A percentile compares a stretch with the other conserved stretches of the same genome.
Evolutionary conservation across 2,888 invertebrate genomes (phyloP).

Genomic region (Orthonevra nobilis): DNA sequence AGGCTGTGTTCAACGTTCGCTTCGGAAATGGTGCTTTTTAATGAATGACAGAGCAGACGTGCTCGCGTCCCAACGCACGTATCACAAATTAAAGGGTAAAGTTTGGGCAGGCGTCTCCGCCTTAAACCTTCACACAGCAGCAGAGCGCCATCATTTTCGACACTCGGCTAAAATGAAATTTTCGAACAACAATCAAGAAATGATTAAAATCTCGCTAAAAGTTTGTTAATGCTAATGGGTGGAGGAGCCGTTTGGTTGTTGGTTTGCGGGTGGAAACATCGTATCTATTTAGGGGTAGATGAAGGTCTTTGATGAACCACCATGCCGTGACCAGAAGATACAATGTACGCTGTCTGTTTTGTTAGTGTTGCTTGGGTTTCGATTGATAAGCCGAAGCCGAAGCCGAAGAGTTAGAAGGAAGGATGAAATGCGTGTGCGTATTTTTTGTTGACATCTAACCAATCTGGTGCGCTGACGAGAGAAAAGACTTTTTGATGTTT

Average conservation of each 20-base stretch:
- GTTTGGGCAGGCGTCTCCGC: conserved; percentile 2
- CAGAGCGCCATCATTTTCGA: conserved; percentile 17
- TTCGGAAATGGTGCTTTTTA: conserved; percentile 23
- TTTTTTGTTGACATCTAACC: no score
- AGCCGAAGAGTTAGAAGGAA: no score
- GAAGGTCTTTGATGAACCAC: conserved; percentile 28
- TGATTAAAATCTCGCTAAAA: conserved; percentile 66
- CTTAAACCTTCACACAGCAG: not conserved
- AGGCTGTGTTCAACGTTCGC: conserved; percentile 36
- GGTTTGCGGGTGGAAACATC: conserved; percentile 12
- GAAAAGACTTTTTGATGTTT: no score
- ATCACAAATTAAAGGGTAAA: conserved; percentile 53
- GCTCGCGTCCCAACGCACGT: conserved; percentile 35
- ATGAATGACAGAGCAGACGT: conserved; percentile 46
- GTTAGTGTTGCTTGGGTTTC: conserved; percentile 1
- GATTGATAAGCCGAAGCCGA: not conserved
- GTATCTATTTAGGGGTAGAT: not conserved
- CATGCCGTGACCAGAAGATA: not conserved
- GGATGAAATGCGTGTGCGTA: not conserved
- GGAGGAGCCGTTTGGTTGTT: not conserved
- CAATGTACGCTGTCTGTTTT: no score
- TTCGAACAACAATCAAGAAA: conserved; percentile 63
- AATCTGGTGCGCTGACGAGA: no score
- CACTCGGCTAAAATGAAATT: conserved; percentile 47
- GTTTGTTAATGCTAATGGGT: conserved; percentile 31